Conservation (phyloP, 1,140 invertebrate species). For the Listronotus oregonensis region DNA sequence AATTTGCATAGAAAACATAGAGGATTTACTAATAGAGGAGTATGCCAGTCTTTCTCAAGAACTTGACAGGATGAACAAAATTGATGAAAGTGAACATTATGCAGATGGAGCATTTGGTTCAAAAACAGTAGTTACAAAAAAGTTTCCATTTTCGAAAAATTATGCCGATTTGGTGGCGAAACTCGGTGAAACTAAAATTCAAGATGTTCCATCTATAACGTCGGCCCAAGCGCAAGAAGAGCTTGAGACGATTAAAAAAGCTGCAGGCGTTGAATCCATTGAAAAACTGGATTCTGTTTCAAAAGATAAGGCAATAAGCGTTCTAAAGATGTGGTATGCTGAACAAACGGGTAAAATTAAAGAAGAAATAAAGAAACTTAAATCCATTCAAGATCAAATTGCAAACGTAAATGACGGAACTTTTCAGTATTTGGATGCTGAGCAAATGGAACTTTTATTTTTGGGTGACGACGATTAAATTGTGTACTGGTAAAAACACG, state of each 20-base stretch:
- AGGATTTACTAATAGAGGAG: slow-evolving; percentile 47
- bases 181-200: slow-evolving; percentile 11
- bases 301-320: slow-evolving; percentile 41
- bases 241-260: slow-evolving; percentile 41
- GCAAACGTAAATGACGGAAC: slow-evolving; percentile 33
- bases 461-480: slow-evolving; percentile 13
- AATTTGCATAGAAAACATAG: slow-evolving; percentile 48
- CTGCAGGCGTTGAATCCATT: slow-evolving; percentile 40
- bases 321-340: slow-evolving; percentile 46
- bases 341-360: slow-evolving; percentile 50
- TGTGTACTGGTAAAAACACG: neutral
- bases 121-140: slow-evolving; percentile 17
- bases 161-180: slow-evolving; percentile 44
- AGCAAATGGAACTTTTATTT: slow-evolving; percentile 25
- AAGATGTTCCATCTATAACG: slow-evolving; percentile 32
- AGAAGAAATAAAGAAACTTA: slow-evolving; percentile 46
- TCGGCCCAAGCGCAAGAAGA: slow-evolving; percentile 36
- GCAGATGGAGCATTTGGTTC: slow-evolving; percentile 37
- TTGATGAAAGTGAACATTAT: slow-evolving; percentile 33
- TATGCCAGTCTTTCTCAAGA: slow-evolving; percentile 47
- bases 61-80: slow-evolving; percentile 26
- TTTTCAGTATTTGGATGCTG: slow-evolving; percentile 40
- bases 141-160: slow-evolving; percentile 46
- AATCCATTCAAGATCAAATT: slow-evolving; percentile 40
- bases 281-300: slow-evolving; percentile 42